Base-by-base conservation (phyloP, 2,113 vertebrate genomes). In the Psammodynastes pulverulentus region DNA sequence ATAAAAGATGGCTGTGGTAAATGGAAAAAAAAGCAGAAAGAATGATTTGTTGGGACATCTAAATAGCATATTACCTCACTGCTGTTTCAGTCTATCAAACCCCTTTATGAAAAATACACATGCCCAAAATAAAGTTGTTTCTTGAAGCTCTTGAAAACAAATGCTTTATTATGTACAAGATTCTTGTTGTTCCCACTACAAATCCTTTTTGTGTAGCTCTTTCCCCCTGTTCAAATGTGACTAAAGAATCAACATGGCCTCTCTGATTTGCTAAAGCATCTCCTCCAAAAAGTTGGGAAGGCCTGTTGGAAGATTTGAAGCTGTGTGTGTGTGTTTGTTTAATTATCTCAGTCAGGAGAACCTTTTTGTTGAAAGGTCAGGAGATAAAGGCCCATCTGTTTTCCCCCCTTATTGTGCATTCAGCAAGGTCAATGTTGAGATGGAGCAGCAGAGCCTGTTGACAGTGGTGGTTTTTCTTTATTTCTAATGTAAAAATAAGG, bases 311-410 rank as follows among this genome's bases (percentile, higher is more conserved):
- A 97, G 97, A 97, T 97, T 97, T 97, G 84, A 87, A 96, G 95
- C 96, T 97, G 96, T 13, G 96, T 46, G 97, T 96, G 97, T 7
- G 10, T 26, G 24, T n/a, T 62, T 56, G 9, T 58, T n/a, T 4
- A 0, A 29, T 97, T 96, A 96, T 97, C 95, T 96, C 96, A 97
- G 97, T 97, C 97, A 97, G 98, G 97, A 96, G 96, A 97, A 89
- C 45, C 96, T 97, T 96, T 96, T 97, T 95, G 97, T 97, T 96
- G 93, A 93, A 89, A 96, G 97, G 97, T 97, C 97, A 97, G 95
- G 97, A 96, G 97, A 97, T 97, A 97, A 98, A 97, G 97, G 97
- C 97, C 98, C 97, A 98, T 97, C 97, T 98, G 97, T 97, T 97
- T 97, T 96, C 95, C 96, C 96, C 96, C 98, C 97, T 97, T 97